Evolutionary conservation across 2,888 invertebrate species (phyloP), one percentile per base, ranked within the genome.

Genomic region (Endotricha flammealis): DNA sequence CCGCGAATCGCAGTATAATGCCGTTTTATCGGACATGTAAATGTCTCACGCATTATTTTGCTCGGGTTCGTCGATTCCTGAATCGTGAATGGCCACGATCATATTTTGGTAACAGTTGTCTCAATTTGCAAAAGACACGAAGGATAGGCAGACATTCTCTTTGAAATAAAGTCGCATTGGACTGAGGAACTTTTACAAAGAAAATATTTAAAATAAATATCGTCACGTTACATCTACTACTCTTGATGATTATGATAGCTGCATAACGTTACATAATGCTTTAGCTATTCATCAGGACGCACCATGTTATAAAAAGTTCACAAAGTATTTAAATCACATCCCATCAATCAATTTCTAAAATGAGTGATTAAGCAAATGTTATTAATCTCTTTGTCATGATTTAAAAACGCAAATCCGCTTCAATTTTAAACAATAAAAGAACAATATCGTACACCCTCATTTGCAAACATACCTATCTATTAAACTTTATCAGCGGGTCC

Each of bases 1-100:
- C 20, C 62, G 74, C 74, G 59, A 70, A 70, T 53, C 50, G 50
- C 47, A 8, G 16, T 20, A 57, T 60, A 56, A 57, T 61, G 51
- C 57, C 25, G 32, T 31, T 27, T 20, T 29, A 40, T 42, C 40
- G 17, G 25, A 14, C 32, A 12, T 16, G 25, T 11, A 24, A 25
- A 16, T 33, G 32, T 24, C 16, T 33, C 32, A 33, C 32, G 32
- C 32, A 33, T 20, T 20, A 20, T 33, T 25, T 25, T 33, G 25
- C 32, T 16, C 25, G 16, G 25, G 25, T 27, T 33, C 6, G 11
- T 11, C 24, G 12, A 25, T 16, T 16, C 31, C 9, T 22, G n/a
- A n/a, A n/a, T n/a, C 20, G 20, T 7, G 4, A 20, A 20, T 6
- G 20, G 20, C 7, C 20, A 20, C 4, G 6, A 11, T 25, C 25